Evolutionary conservation across 2,888 invertebrate species (phyloP).

Genomic region (Thera britannica): DNA sequence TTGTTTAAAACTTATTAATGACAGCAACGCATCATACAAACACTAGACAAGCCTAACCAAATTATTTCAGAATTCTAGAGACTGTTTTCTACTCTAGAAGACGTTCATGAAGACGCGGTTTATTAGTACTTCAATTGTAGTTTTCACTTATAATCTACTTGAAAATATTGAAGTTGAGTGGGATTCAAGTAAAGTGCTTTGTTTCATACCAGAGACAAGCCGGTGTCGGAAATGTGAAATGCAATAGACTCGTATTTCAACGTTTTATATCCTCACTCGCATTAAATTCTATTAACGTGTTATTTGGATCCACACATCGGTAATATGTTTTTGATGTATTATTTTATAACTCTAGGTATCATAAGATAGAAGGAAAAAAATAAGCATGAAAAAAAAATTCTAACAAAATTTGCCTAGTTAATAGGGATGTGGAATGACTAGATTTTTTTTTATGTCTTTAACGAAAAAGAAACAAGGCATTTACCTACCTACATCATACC

Average conservation of each 20-base stretch:
- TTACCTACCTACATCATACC: neutral
- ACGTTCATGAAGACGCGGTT: neutral
- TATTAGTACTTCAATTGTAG: neutral
- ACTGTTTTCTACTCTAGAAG: no score
- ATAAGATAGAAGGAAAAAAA: neutral
- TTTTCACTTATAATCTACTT: no score
- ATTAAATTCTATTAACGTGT: conserved; percentile 6
- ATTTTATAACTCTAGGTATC: neutral
- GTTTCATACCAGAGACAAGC: conserved; percentile 5
- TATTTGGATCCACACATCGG: conserved; percentile 1
- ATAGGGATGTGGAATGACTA: no score
- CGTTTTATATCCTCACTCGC: conserved; percentile 2
- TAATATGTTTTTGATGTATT: neutral
- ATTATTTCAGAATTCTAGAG: no score
- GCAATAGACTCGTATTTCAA: conserved; percentile 1
- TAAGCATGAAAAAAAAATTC: no score
- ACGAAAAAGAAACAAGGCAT: neutral
- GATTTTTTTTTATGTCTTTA: no score
- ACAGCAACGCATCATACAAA: no score
- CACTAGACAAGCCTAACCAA: neutral
- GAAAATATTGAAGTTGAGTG: conserved; percentile 9
- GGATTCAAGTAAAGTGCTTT: conserved; percentile 2
- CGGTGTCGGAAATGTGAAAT: conserved; percentile 2
- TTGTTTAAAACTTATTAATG: no score
- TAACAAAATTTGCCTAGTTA: no score